These are phyloP conservation scores for Ips typographus DNA, from an alignment of 1,140 invertebrate species.

Conservation along the genomic window DNA sequence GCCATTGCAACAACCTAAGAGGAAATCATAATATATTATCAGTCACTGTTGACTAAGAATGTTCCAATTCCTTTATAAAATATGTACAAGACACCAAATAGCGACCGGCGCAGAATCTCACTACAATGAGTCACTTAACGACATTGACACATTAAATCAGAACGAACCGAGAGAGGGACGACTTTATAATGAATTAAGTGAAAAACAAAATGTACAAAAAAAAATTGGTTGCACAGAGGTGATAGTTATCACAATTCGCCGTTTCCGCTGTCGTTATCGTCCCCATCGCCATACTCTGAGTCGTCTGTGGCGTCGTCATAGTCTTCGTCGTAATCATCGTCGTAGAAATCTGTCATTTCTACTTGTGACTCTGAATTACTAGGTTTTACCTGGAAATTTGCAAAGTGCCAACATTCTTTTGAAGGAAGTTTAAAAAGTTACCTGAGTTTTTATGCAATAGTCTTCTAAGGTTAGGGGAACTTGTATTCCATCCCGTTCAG, in stretches of 20 bases:
- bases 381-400: constrained; percentile 61
- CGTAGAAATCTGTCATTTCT: constrained; percentile 91
- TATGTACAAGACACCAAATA: too few species aligned
- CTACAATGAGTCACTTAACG: too few species aligned
- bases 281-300: constrained; percentile 74
- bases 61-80: too few species aligned
- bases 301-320: constrained; percentile 67
- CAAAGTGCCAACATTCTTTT: not conserved
- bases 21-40: too few species aligned
- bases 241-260: constrained; percentile 51
- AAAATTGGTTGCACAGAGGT: not conserved
- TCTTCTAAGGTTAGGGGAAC: constrained; percentile 98
- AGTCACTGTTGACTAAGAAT: too few species aligned
- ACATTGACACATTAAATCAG: too few species aligned
- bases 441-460: constrained; percentile 90
- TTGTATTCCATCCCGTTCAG: constrained; percentile 93
- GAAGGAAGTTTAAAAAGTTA: not conserved
- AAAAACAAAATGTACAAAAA: constrained; percentile 17
- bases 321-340: constrained; percentile 86
- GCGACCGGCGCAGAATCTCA: too few species aligned
- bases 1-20: too few species aligned
- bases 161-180: too few species aligned
- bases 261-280: constrained; percentile 60
- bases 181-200: too few species aligned
- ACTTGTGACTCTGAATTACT: constrained; percentile 69